A percentile compares a stretch with the other conserved stretches of the same genome.
phyloP scores from a whole-genome alignment of 2,888 invertebrate genomes.

The Neocrepidodera transversa region DNA sequence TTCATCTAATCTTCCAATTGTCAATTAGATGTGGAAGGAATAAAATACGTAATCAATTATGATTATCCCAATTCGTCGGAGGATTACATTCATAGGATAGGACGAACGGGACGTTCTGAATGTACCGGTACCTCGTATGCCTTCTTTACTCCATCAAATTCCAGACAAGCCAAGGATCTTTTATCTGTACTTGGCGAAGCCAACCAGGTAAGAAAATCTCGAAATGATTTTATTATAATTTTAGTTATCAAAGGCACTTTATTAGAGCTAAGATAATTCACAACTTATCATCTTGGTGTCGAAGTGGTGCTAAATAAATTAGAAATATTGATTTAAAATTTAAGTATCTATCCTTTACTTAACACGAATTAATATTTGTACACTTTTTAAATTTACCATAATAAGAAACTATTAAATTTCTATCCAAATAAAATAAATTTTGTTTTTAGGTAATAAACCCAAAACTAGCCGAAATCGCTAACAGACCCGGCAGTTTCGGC shows the following conservation, averaged over 20 bases:
- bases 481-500: slow-evolving; percentile 67
- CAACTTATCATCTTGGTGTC: too few relatives aligned
- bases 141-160: slow-evolving; percentile 90
- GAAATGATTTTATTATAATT: too few relatives aligned
- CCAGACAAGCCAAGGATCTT: slow-evolving; percentile 87
- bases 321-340: too few relatives aligned
- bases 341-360: too few relatives aligned
- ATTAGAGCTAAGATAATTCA: too few relatives aligned
- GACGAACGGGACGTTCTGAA: slow-evolving; percentile 88
- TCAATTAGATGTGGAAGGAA: slow-evolving; percentile 90
- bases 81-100: slow-evolving; percentile 96
- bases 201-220: slow-evolving; percentile 72
- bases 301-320: too few relatives aligned
- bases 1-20: background rate
- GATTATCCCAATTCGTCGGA: slow-evolving; percentile 96
- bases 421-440: slow-evolving; percentile 1
- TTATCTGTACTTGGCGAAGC: slow-evolving; percentile 90
- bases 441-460: slow-evolving; percentile 78
- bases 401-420: too few relatives aligned
- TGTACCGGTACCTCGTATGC: slow-evolving; percentile 93
- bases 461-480: slow-evolving; percentile 81
- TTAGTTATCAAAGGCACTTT: too few relatives aligned
- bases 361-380: too few relatives aligned
- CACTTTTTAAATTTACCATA: too few relatives aligned
- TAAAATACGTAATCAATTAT: slow-evolving; percentile 95